Evolutionary conservation across 2,113 vertebrate species (phyloP).

Genomic region (Takifugu bimaculatus): DNA sequence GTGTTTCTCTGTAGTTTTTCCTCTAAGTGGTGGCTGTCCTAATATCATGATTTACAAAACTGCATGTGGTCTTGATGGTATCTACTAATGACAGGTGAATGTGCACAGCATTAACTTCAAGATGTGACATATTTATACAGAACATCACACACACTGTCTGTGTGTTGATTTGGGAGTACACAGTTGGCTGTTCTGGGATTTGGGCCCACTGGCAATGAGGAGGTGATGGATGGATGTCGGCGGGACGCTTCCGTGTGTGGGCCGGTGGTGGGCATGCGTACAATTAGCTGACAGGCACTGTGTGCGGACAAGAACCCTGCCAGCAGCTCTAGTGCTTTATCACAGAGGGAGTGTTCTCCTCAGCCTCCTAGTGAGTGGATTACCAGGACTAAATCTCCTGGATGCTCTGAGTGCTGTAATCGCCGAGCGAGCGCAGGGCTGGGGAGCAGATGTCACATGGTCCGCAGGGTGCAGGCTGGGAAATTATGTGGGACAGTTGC

Average conservation of each 20-base stretch:
- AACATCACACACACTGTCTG: too few relatives aligned
- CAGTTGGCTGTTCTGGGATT: too few relatives aligned
- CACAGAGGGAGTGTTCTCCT: slow-evolving; percentile 54
- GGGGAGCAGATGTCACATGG: slow-evolving; percentile 78
- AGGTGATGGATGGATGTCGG: not conserved
- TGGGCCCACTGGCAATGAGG: not conserved
- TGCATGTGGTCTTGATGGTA: too few relatives aligned
- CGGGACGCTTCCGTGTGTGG: slow-evolving; percentile 6
- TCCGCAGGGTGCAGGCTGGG: slow-evolving; percentile 64
- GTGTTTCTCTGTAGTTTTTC: too few relatives aligned
- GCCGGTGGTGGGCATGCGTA: not conserved
- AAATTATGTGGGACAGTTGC: slow-evolving; percentile 72
- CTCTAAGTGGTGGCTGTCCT: too few relatives aligned
- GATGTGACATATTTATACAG: too few relatives aligned
- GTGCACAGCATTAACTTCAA: too few relatives aligned
- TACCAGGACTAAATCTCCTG: slow-evolving; percentile 76
- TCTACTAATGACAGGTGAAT: too few relatives aligned
- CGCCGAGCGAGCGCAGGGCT: slow-evolving; percentile 60
- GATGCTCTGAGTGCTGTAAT: slow-evolving; percentile 76
- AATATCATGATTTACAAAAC: too few relatives aligned
- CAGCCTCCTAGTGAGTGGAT: slow-evolving; percentile 68
- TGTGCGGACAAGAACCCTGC: slow-evolving; percentile 8
- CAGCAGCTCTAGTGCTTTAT: slow-evolving; percentile 12
- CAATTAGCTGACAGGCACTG: slow-evolving; percentile 31
- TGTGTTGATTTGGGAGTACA: too few relatives aligned